phyloP scores from a whole-genome alignment of 2,113 vertebrate species.

The Paramormyrops kingsleyae region DNA sequence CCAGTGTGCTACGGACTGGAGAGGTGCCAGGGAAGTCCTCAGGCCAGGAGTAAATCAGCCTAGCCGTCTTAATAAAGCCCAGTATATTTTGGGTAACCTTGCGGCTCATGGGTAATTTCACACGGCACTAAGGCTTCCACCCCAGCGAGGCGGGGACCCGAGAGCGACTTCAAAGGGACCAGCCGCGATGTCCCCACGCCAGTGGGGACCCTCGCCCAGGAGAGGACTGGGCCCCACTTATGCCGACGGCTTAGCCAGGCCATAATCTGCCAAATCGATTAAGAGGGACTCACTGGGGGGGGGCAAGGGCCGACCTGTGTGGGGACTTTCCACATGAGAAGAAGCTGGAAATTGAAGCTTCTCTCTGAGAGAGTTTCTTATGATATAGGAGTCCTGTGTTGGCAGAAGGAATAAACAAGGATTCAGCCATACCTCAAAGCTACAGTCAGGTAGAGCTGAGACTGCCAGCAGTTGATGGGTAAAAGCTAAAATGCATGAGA shows the following conservation, averaged over 20 bases:
- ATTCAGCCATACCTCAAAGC: background rate
- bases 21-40: constrained; percentile 26
- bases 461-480: background rate
- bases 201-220: background rate
- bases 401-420: background rate
- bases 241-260: background rate
- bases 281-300: constrained; percentile 12
- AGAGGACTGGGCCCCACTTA: background rate
- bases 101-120: background rate
- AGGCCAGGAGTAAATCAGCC: background rate
- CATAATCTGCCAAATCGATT: constrained; percentile 30
- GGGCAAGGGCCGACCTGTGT: background rate
- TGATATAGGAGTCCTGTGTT: background rate
- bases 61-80: constrained; percentile 11
- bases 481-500: constrained; percentile 1
- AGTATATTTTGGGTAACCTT: background rate
- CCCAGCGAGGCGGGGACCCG: constrained; percentile 5
- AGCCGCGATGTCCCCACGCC: background rate
- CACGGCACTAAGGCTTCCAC: constrained; percentile 15
- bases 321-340: background rate
- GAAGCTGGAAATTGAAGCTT: background rate
- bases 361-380: background rate
- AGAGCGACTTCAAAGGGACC: background rate
- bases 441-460: background rate
- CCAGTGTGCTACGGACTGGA: background rate